Conservation (phyloP, 2,113 vertebrate species). For the Calypte anna region DNA sequence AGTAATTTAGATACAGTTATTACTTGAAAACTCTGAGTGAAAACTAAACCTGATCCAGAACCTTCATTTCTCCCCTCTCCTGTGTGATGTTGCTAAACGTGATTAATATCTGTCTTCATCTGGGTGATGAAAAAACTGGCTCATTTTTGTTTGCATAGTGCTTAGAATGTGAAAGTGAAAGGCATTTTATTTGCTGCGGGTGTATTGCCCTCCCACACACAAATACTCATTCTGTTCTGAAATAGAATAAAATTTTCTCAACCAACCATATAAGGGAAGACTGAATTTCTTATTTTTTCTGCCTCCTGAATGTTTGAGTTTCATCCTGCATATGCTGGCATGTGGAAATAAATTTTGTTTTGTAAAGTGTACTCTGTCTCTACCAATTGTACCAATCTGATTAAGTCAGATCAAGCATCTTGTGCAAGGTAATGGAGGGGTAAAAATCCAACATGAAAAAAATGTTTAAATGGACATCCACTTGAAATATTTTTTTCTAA, state of each 20-base stretch:
- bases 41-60: neutral
- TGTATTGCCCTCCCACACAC: neutral
- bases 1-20: neutral
- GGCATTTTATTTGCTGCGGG: neutral
- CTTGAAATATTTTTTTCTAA: neutral
- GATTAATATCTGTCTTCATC: neutral
- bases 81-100: neutral
- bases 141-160: neutral
- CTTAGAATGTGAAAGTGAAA: conserved; percentile 16
- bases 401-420: neutral
- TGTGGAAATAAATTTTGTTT: neutral
- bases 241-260: neutral
- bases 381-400: neutral
- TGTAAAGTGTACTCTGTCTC: neutral
- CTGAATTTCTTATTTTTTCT: neutral
- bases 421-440: neutral
- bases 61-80: neutral
- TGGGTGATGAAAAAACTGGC: neutral
- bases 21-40: neutral
- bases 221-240: neutral
- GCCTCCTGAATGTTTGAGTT: neutral
- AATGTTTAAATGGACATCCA: neutral
- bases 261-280: neutral
- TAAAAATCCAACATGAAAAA: neutral
- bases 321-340: neutral